A percentile compares a stretch with the other conserved stretches of the same genome.
Evolutionary conservation across 2,797 vertebrate genomes (phyloP).

Genomic region (Hoplostethus atlanticus): DNA sequence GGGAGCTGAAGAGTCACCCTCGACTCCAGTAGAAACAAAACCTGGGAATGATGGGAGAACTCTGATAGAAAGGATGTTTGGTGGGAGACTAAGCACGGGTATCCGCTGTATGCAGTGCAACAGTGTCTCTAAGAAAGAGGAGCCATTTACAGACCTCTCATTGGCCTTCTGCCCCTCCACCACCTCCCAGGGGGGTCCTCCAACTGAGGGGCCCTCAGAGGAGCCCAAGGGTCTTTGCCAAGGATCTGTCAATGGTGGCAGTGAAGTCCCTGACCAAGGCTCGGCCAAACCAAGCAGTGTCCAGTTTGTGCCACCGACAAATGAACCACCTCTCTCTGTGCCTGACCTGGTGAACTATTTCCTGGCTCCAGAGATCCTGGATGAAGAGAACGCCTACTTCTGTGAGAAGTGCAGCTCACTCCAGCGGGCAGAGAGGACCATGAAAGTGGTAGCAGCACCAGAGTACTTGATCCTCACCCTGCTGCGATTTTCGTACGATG

Average conservation of each 20-base stretch:
- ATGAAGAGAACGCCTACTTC: constrained; percentile 97
- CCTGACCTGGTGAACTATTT: constrained; percentile 97
- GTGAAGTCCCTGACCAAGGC: constrained; percentile 75
- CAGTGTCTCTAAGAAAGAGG: constrained; percentile 94
- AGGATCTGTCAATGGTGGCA: constrained; percentile 85
- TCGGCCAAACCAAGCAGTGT: constrained; percentile 47
- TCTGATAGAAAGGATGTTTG: constrained; percentile 95
- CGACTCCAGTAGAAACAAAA: constrained; percentile 40
- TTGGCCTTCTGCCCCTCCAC: constrained; percentile 94
- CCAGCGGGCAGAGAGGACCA: constrained; percentile 95
- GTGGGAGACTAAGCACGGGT: constrained; percentile 92
- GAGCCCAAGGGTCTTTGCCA: constrained; percentile 77
- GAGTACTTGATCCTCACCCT: constrained; percentile 99
- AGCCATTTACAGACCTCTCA: constrained; percentile 97
- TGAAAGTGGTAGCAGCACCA: constrained; percentile 93
- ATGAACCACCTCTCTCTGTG: constrained; percentile 87
- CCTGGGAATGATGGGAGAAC: constrained; percentile 82
- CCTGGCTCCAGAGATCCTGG: constrained; percentile 95
- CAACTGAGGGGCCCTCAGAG: constrained; percentile 46
- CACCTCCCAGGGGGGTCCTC: constrained; percentile 63
- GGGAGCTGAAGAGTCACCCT: constrained; percentile 41
- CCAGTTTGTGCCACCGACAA: constrained; percentile 50
- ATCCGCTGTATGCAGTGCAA: constrained; percentile 95
- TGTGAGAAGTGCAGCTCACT: constrained; percentile 95
- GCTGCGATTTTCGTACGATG: constrained; percentile 96